Evolutionary conservation across 2,888 invertebrate genomes (phyloP).

Genomic region (Altica lythri): DNA sequence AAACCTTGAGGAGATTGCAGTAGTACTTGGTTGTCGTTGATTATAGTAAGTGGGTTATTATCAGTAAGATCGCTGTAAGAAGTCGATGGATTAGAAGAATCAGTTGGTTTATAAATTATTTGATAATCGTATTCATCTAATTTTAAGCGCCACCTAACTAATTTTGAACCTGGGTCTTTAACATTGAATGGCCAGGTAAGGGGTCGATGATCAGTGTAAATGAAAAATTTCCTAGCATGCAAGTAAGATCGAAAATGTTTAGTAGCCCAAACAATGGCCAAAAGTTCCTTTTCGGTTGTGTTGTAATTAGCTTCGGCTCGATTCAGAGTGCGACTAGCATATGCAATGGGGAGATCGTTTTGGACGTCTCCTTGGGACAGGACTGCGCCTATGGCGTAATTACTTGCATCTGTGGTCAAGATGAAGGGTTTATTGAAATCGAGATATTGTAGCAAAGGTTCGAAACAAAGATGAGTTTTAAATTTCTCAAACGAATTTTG

Average conservation of each 20-base stretch:
- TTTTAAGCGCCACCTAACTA: constrained; percentile 46
- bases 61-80: too few relatives aligned
- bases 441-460: constrained; percentile 42
- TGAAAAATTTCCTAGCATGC: constrained; percentile 48
- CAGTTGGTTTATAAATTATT: constrained; percentile 2
- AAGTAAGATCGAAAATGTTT: constrained; percentile 51
- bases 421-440: constrained; percentile 44
- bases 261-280: constrained; percentile 49
- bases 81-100: too few relatives aligned
- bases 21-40: background rate
- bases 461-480: constrained; percentile 20
- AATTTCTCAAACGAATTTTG: constrained; percentile 9
- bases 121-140: constrained; percentile 44
- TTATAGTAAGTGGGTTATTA: background rate
- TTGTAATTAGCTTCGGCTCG: constrained; percentile 48
- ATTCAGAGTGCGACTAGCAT: constrained; percentile 47
- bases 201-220: constrained; percentile 51
- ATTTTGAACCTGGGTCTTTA: too few relatives aligned
- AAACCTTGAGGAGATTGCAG: background rate
- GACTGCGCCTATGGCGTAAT: constrained; percentile 36
- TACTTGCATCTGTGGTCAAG: constrained; percentile 49
- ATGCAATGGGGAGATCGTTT: constrained; percentile 50
- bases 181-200: too few relatives aligned
- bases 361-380: constrained; percentile 41
- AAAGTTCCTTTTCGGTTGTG: constrained; percentile 50